Base-by-base conservation (phyloP, 2,888 invertebrate species). In the Pterostichus niger region DNA sequence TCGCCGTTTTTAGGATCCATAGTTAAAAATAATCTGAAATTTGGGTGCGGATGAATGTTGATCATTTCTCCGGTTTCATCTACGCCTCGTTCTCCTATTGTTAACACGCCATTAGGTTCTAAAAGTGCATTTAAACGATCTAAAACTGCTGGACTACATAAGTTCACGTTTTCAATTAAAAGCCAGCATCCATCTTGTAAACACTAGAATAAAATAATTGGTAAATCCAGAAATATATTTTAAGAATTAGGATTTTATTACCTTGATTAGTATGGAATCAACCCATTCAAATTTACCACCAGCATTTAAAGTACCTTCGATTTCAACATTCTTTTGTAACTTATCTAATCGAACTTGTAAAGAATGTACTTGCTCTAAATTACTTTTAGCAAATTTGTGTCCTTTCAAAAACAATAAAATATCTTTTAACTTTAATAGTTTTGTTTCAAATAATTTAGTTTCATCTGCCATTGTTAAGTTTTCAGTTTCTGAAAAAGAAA, bases 1-100 rank as follows among this genome's bases (percentile, higher is more conserved):
- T 98, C 98, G 0, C 99, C 99, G 90, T 96, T 95, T 87, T 94
- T 95, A 0, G 99, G 97, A 90, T 99, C 97, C 94, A 99, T 96
- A 0, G 98, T 95, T 84, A 99, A 93, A 88, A 99, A 98, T 52
- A 99, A 93, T 85, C 98, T 93, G 89, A 99, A 99, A 88, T 98
- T 93, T 9, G 94, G 92, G 89, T 99, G 98, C 0, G 99, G 98
- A 86, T 90, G 93, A 17, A 99, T 94, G 78, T 93, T 92, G 79
- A 94, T 92, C 76, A 96, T 91, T 84, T 94, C 92, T 68, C 96
- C 96, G 79, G 94, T 92, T 9, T 92, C 90, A 84, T 92, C 92
- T 33, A 96, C 95, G 3, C 99, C 99, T 86, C 98, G 93, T 91
- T 99, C 99, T 1, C 97, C 96, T 83, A 99, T 93, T 80, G 94